These are phyloP conservation scores for Phytoseiulus persimilis DNA, from an alignment of 2,888 invertebrate species.

Conservation along the genomic window DNA sequence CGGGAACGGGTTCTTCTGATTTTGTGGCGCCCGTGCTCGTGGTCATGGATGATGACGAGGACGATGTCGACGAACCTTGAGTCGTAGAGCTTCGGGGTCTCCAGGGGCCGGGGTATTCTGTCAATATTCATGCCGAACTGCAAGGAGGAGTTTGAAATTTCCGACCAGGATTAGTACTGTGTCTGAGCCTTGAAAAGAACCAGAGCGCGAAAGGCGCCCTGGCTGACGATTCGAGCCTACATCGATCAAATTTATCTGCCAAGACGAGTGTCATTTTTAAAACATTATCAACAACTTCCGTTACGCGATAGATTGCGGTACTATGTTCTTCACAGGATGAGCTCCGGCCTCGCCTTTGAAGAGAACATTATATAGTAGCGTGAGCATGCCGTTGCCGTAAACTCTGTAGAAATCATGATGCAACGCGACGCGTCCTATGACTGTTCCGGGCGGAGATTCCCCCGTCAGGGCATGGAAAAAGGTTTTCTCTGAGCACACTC, in stretches of 20 bases:
- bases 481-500: neutral
- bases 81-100: conserved; percentile 19
- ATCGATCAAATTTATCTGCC: neutral
- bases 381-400: conserved; percentile 18
- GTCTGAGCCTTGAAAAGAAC: too few relatives aligned
- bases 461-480: conserved; percentile 7
- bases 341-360: conserved; percentile 7
- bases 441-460: conserved; percentile 13
- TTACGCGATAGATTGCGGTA: neutral
- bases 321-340: neutral
- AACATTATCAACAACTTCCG: too few relatives aligned
- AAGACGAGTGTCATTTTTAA: too few relatives aligned
- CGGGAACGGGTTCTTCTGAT: conserved; percentile 79
- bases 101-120: conserved; percentile 7
- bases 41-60: conserved; percentile 36
- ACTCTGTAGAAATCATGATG: conserved; percentile 33
- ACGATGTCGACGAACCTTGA: neutral
- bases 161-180: too few relatives aligned
- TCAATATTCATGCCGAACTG: conserved; percentile 22
- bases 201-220: neutral
- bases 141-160: neutral
- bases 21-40: conserved; percentile 54
- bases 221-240: neutral
- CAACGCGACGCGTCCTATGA: conserved; percentile 23
- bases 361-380: neutral